A percentile compares a stretch with the other conserved stretches of the same genome.
These are phyloP conservation scores for Heliconius ismenius DNA, from an alignment of 2,888 invertebrate genomes.

Conservation along the genomic window DNA sequence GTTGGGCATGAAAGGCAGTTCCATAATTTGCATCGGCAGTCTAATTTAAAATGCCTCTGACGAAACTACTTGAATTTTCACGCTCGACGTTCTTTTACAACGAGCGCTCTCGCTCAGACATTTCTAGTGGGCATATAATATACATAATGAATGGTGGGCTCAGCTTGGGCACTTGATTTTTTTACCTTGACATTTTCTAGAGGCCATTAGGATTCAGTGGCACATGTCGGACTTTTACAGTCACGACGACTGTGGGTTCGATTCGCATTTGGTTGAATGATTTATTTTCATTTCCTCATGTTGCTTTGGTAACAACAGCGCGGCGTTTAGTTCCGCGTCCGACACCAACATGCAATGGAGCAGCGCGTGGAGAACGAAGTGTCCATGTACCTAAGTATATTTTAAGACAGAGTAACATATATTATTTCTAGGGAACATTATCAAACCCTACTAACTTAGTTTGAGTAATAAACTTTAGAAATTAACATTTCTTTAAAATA, in stretches of 20 bases:
- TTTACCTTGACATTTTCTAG: background rate
- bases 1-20: background rate
- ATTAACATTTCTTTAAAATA: background rate
- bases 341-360: background rate
- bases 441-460: background rate
- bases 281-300: background rate
- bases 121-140: slow-evolving; percentile 9
- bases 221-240: too few species aligned
- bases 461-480: background rate
- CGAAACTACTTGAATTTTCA: slow-evolving; percentile 26
- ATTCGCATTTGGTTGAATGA: background rate
- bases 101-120: slow-evolving; percentile 16
- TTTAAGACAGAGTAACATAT: too few species aligned
- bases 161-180: background rate
- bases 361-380: background rate
- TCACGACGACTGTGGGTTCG: background rate
- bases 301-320: background rate
- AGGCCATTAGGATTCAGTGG: too few species aligned
- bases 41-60: slow-evolving; percentile 33
- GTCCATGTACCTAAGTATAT: background rate
- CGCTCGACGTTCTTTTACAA: background rate
- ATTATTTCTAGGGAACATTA: too few species aligned
- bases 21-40: slow-evolving; percentile 2
- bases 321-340: background rate
- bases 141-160: background rate